Conservation (phyloP, 2,888 invertebrate genomes). For the Gymnosoma rotundatum region DNA sequence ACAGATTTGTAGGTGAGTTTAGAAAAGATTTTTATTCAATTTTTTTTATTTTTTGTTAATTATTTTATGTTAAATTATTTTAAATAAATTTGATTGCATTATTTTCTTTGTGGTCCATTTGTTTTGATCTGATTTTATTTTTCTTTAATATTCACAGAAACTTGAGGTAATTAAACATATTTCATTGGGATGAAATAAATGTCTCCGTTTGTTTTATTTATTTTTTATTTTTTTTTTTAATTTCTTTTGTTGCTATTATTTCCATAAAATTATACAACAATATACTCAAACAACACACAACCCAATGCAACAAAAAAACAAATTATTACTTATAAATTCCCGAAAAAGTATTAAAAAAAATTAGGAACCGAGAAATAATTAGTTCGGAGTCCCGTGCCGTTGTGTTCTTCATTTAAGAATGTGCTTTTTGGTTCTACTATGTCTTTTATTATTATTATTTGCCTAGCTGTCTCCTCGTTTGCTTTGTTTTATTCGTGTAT, state of each 20-base stretch:
- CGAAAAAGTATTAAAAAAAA: slow-evolving; percentile 20
- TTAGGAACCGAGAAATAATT: slow-evolving; percentile 26
- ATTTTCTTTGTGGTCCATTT: neutral
- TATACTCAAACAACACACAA: neutral
- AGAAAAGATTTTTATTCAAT: too few species aligned
- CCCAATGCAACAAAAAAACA: neutral
- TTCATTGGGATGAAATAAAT: too few species aligned
- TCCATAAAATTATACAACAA: neutral
- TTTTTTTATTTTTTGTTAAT: neutral
- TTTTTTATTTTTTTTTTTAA: neutral
- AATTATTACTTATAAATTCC: slow-evolving; percentile 23
- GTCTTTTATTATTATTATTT: neutral
- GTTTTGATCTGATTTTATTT: neutral
- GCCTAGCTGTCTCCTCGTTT: slow-evolving; percentile 20
- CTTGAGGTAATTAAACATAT: neutral
- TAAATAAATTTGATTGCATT: slow-evolving; percentile 57
- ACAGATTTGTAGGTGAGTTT: neutral
- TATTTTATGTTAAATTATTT: slow-evolving; percentile 22
- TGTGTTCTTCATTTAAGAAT: slow-evolving; percentile 50
- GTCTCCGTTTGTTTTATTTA: too few species aligned
- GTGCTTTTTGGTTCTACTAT: slow-evolving; percentile 50
- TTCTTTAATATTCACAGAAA: slow-evolving; percentile 15
- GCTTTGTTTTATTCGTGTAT: neutral
- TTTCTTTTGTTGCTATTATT: slow-evolving; percentile 12
- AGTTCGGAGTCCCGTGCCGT: slow-evolving; percentile 52